phyloP scores from a whole-genome alignment of 2,888 invertebrate species.

The Callyntrura sp. region DNA sequence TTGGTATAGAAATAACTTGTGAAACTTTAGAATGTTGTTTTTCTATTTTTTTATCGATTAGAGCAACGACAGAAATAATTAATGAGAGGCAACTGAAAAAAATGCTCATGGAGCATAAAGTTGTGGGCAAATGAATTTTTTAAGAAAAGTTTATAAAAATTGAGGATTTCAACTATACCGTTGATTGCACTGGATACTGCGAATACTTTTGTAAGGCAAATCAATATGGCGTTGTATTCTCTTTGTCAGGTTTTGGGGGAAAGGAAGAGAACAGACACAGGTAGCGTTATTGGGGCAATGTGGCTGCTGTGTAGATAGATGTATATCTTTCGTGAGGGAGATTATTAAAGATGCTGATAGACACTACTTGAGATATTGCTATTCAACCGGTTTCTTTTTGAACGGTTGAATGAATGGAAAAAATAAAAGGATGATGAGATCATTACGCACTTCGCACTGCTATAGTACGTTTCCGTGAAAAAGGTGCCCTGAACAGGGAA shows the following conservation, averaged over 20 bases:
- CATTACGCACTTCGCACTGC: background rate
- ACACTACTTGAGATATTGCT: background rate
- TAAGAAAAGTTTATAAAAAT: too few relatives aligned
- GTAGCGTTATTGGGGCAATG: background rate
- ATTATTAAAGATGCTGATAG: background rate
- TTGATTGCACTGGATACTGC: too few relatives aligned
- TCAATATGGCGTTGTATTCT: background rate
- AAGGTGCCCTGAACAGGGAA: background rate
- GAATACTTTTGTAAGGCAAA: too few relatives aligned
- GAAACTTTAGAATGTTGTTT: too few relatives aligned
- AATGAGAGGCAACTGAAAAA: too few relatives aligned
- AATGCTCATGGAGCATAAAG: too few relatives aligned
- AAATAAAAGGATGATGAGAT: background rate
- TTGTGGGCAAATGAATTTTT: too few relatives aligned
- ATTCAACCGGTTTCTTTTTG: background rate
- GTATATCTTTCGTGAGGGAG: background rate
- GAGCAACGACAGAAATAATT: too few relatives aligned
- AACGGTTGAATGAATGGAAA: constrained; percentile 22
- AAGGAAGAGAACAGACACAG: background rate
- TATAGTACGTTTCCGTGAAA: too few relatives aligned
- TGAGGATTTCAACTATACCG: too few relatives aligned
- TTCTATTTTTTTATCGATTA: too few relatives aligned
- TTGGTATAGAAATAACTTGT: too few relatives aligned
- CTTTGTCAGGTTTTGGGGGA: background rate
- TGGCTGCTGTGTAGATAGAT: background rate